phyloP scores from a whole-genome alignment of 2,797 vertebrate genomes.

The Hydrolagus colliei region DNA sequence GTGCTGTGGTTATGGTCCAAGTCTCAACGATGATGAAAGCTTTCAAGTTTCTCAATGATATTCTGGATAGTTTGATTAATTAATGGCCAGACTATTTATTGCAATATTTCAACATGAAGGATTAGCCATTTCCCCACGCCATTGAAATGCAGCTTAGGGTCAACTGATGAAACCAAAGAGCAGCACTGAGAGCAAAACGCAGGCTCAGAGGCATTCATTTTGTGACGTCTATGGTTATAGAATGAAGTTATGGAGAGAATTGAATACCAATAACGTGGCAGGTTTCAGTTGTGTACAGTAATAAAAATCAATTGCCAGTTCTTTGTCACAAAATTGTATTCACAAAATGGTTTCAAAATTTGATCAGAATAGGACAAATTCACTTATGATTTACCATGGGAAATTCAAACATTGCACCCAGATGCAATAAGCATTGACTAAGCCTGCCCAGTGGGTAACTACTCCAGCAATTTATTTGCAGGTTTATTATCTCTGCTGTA shows the following conservation, averaged over 20 bases:
- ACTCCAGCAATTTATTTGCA: conserved; percentile 24
- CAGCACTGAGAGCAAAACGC: neutral
- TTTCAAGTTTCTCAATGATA: neutral
- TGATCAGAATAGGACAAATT: conserved; percentile 2
- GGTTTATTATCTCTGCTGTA: conserved; percentile 27
- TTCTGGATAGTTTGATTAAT: neutral
- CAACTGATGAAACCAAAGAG: neutral
- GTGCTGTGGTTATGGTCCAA: no score
- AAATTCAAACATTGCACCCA: conserved; percentile 20
- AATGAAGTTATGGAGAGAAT: neutral
- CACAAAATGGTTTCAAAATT: conserved; percentile 2
- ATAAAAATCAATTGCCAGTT: no score
- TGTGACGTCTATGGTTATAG: neutral
- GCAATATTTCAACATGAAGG: neutral
- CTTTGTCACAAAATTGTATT: neutral
- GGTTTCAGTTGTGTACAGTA: neutral
- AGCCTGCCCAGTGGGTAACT: conserved; percentile 13
- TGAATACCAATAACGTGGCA: neutral
- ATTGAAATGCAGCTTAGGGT: neutral
- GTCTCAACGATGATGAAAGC: no score
- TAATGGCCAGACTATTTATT: neutral
- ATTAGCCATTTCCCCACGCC: neutral
- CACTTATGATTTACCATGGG: conserved; percentile 14
- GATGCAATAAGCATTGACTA: neutral
- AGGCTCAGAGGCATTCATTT: neutral